Percentiles rank a stretch among this genome's conserved stretches.
Conservation (phyloP, 2,113 vertebrate genomes). For the Psittacula cyanocephala region DNA sequence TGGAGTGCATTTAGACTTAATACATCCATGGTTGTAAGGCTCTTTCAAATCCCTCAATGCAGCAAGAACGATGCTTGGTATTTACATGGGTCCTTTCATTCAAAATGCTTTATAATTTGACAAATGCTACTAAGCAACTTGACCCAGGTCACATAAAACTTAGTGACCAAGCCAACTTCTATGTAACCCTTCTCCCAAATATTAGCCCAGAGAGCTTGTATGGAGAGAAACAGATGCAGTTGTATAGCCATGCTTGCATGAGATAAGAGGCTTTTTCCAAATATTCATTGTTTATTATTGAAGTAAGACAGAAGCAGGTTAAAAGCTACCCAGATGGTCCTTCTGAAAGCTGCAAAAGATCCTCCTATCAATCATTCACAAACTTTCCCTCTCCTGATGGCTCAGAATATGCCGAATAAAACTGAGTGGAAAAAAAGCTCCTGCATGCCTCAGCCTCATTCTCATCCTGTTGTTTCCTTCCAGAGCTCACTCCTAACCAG, state of each 20-base stretch:
- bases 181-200: not conserved
- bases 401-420: not conserved
- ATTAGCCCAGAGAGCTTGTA: not conserved
- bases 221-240: not conserved
- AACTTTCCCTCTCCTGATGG: not conserved
- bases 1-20: not conserved
- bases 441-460: not conserved
- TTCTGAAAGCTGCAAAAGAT: not conserved
- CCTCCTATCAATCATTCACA: not conserved
- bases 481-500: conserved; percentile 4
- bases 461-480: not conserved
- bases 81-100: conserved; percentile 19
- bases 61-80: conserved; percentile 32
- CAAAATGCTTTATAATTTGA: conserved; percentile 48
- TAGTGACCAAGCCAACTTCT: not conserved
- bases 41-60: conserved; percentile 16
- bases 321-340: not conserved
- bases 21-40: not conserved
- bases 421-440: not conserved
- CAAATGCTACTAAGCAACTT: not conserved
- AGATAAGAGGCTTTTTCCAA: not conserved
- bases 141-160: not conserved
- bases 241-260: not conserved
- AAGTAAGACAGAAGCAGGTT: not conserved
- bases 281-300: not conserved